phyloP scores from a whole-genome alignment of 2,113 vertebrate species.

The Urocitellus parryii region DNA sequence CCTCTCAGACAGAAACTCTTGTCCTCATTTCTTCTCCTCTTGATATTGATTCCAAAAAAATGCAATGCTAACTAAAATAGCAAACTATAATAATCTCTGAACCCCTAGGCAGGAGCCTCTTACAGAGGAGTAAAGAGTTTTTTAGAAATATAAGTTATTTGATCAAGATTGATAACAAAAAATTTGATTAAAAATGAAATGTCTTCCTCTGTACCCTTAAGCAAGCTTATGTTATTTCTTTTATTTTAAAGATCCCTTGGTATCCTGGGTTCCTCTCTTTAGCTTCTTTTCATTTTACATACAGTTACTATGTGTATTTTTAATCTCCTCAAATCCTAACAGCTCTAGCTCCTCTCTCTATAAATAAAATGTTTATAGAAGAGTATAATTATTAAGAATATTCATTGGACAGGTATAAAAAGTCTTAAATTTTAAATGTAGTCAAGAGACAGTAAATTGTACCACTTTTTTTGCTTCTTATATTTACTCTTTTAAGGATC shows the following conservation, averaged over 20 bases:
- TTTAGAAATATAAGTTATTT: slow-evolving; percentile 47
- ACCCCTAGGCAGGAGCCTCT: not conserved
- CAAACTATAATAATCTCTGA: not conserved
- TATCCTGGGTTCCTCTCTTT: not conserved
- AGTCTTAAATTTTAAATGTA: not conserved
- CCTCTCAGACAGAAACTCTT: slow-evolving; percentile 15
- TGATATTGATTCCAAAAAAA: slow-evolving; percentile 47
- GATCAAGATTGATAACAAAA: not conserved
- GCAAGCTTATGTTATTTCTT: not conserved
- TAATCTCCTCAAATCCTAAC: not conserved
- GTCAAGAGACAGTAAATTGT: slow-evolving; percentile 10
- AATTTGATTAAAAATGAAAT: slow-evolving; percentile 57
- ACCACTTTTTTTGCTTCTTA: not conserved
- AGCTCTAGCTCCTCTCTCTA: not conserved
- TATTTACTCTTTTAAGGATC: slow-evolving; percentile 60
- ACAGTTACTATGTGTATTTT: not conserved
- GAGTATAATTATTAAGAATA: not conserved
- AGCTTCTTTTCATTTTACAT: not conserved
- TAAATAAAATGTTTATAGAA: not conserved
- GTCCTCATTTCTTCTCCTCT: not conserved
- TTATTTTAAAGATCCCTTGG: not conserved
- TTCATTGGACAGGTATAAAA: not conserved
- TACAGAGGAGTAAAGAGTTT: not conserved
- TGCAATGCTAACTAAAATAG: not conserved
- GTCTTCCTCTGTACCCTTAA: not conserved